A percentile compares a stretch with the other conserved stretches of the same genome.
Evolutionary conservation across 2,888 invertebrate species (phyloP).

Genomic region (Nasonovia ribisnigri): DNA sequence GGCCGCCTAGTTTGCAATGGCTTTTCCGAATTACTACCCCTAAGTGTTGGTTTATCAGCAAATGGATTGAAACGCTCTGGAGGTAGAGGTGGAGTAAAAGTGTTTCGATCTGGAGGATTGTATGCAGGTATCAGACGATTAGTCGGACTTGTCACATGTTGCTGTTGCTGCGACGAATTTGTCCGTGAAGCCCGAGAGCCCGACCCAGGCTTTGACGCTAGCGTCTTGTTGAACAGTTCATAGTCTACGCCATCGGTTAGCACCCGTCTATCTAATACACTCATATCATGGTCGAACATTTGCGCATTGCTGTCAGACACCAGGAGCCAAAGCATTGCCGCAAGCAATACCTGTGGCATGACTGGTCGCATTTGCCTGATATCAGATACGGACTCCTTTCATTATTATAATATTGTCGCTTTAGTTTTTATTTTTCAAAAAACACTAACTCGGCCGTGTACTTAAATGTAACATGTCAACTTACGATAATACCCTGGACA

Average conservation of each 20-base stretch:
- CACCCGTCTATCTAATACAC: conserved; percentile 65
- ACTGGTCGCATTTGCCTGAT: conserved; percentile 63
- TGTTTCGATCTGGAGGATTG: conserved; percentile 81
- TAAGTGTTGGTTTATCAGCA: conserved; percentile 88
- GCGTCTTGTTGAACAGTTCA: conserved; percentile 68
- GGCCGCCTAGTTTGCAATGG: conserved; percentile 81
- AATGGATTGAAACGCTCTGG: conserved; percentile 88
- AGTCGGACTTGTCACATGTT: conserved; percentile 66
- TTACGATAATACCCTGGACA: conserved; percentile 57
- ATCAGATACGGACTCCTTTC: conserved; percentile 58
- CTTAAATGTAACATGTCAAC: conserved; percentile 45
- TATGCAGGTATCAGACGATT: conserved; percentile 76
- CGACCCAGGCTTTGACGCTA: conserved; percentile 67
- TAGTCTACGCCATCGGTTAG: conserved; percentile 67
- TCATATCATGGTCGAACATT: conserved; percentile 56
- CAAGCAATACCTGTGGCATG: conserved; percentile 63
- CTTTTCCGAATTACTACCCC: conserved; percentile 77
- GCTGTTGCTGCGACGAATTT: conserved; percentile 65
- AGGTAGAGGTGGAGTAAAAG: conserved; percentile 86
- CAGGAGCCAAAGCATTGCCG: conserved; percentile 59
- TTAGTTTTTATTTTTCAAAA: conserved; percentile 35
- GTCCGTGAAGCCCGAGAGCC: conserved; percentile 63
- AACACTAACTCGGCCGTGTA: conserved; percentile 50
- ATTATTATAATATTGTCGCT: conserved; percentile 32
- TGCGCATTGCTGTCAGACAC: conserved; percentile 57